phyloP scores from a whole-genome alignment of 1,140 invertebrate species.

The Cardiocondyla obscurior region DNA sequence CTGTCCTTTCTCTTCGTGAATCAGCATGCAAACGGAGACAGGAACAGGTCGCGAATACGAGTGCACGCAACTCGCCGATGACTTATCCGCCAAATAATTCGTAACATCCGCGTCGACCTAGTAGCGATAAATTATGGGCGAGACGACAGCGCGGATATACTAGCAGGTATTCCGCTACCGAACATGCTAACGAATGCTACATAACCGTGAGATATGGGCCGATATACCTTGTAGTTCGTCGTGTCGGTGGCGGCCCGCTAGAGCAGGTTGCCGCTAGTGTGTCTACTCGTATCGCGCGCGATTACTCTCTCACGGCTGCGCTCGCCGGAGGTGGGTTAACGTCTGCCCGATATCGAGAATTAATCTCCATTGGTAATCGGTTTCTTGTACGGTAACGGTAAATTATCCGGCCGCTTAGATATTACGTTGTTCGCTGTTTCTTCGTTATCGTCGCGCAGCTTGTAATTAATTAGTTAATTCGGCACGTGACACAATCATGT shows the following conservation, averaged over 20 bases:
- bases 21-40: slow-evolving; percentile 24
- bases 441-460: slow-evolving; percentile 15
- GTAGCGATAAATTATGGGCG: slow-evolving; percentile 35
- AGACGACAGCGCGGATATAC: slow-evolving; percentile 13
- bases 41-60: slow-evolving; percentile 36
- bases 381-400: slow-evolving; percentile 77
- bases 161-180: neutral
- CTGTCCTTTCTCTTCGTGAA: slow-evolving; percentile 21
- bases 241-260: neutral
- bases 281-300: slow-evolving; percentile 33
- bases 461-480: slow-evolving; percentile 37
- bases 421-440: slow-evolving; percentile 55
- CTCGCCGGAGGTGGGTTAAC: slow-evolving; percentile 61
- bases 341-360: slow-evolving; percentile 75
- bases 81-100: slow-evolving; percentile 64
- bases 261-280: slow-evolving; percentile 3
- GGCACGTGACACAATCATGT: neutral
- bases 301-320: slow-evolving; percentile 32
- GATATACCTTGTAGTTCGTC: slow-evolving; percentile 4
- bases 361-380: slow-evolving; percentile 79
- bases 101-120: slow-evolving; percentile 38
- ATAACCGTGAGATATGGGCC: slow-evolving; percentile 25
- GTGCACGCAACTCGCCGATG: slow-evolving; percentile 46
- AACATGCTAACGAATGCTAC: slow-evolving; percentile 21
- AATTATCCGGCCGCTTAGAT: slow-evolving; percentile 75